Percentiles rank a stretch among this genome's conserved stretches.
phyloP scores from a whole-genome alignment of 2,113 vertebrate species.

The Rhodinocichla rosea region DNA sequence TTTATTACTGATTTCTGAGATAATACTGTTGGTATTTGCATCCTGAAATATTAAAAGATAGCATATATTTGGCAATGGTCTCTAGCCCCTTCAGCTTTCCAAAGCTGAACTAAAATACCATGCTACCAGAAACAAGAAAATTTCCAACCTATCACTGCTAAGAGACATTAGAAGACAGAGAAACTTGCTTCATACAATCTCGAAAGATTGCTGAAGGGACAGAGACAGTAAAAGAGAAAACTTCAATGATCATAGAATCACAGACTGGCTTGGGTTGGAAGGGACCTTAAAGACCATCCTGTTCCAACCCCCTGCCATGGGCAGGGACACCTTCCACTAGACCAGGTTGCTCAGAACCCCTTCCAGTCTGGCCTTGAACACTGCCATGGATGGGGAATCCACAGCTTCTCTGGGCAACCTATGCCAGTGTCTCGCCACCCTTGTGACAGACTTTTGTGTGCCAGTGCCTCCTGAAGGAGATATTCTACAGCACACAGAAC shows the following conservation, averaged over 20 bases:
- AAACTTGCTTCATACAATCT: not conserved
- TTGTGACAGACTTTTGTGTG: not conserved
- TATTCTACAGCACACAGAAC: not conserved
- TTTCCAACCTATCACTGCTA: not conserved
- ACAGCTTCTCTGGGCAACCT: not conserved
- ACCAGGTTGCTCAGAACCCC: not conserved
- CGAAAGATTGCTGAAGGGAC: not conserved
- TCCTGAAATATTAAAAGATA: constrained; percentile 76
- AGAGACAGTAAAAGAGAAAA: not conserved
- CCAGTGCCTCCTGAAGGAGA: not conserved
- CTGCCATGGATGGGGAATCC: not conserved
- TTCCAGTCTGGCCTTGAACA: not conserved
- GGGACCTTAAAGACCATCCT: not conserved
- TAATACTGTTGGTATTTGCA: constrained; percentile 80
- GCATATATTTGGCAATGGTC: not conserved
- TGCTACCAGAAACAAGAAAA: not conserved
- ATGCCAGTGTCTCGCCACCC: not conserved
- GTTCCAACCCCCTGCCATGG: not conserved
- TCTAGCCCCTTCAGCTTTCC: not conserved
- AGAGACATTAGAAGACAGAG: not conserved
- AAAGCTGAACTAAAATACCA: not conserved
- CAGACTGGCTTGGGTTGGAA: not conserved
- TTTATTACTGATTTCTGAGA: constrained; percentile 91
- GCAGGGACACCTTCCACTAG: not conserved
- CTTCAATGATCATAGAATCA: not conserved